Conservation (phyloP, 2,113 vertebrate genomes). For the Tylochromis polylepis region DNA sequence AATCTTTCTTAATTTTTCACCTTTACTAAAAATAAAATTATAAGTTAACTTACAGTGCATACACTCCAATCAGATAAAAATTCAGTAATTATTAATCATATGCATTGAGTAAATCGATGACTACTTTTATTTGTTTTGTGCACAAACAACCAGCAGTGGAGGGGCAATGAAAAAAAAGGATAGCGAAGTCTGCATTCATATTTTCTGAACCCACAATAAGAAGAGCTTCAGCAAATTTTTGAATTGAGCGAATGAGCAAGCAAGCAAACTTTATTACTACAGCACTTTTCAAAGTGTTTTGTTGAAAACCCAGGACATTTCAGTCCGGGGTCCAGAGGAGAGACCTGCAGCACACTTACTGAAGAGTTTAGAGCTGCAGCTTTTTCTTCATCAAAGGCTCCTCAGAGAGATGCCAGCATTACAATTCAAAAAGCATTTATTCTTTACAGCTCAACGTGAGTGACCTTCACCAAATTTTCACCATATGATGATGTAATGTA, state of each 20-base stretch:
- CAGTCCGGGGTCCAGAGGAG: neutral
- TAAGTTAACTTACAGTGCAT: neutral
- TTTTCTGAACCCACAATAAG: neutral
- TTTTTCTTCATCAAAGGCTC: neutral
- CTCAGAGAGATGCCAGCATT: neutral
- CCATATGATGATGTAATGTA: neutral
- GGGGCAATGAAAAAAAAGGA: neutral
- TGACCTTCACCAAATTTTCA: neutral
- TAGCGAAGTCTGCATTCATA: neutral
- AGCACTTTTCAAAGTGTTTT: neutral
- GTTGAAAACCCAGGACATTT: neutral
- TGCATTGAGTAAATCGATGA: neutral
- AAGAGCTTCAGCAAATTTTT: neutral
- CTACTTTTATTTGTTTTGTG: neutral
- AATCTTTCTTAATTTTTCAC: neutral
- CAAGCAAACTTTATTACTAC: neutral
- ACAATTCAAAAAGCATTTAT: neutral
- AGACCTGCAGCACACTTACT: neutral
- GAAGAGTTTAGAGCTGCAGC: neutral
- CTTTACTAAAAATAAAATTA: neutral
- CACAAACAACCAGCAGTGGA: neutral
- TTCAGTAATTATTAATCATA: neutral
- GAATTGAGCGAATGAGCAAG: neutral
- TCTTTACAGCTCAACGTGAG: neutral
- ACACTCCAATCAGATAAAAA: neutral